These are phyloP conservation scores for Octodon degus DNA, from an alignment of 2,113 vertebrate genomes.

Conservation along the genomic window DNA sequence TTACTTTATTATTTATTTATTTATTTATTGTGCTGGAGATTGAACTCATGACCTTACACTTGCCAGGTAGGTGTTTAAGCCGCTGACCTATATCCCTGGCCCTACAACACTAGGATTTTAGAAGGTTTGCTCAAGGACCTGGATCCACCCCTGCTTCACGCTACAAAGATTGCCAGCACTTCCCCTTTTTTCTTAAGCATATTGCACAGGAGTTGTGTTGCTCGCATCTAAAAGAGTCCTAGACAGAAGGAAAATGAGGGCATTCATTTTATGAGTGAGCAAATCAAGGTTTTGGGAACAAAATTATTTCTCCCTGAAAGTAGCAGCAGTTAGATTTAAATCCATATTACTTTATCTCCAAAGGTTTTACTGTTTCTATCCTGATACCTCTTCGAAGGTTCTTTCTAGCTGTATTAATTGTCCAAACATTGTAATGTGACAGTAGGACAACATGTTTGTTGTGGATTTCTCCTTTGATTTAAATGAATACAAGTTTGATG, in stretches of 20 bases:
- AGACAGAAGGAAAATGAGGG: constrained; percentile 38
- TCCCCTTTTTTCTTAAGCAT: not conserved
- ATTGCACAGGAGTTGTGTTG: not conserved
- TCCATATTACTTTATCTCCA: constrained; percentile 37
- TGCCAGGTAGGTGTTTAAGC: too few species aligned
- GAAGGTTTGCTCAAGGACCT: not conserved
- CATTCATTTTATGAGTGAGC: constrained; percentile 37
- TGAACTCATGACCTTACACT: too few species aligned
- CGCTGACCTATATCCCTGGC: too few species aligned
- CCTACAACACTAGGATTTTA: too few species aligned
- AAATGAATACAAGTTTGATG: not conserved
- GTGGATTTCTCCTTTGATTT: constrained; percentile 28
- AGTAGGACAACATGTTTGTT: not conserved
- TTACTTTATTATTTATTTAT: too few species aligned
- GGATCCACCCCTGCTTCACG: constrained; percentile 10
- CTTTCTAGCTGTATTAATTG: constrained; percentile 34
- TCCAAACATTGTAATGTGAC: not conserved
- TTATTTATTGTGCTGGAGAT: too few species aligned
- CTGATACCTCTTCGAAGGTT: not conserved
- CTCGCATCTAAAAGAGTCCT: not conserved
- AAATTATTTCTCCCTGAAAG: constrained; percentile 29
- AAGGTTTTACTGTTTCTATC: constrained; percentile 15
- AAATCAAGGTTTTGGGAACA: not conserved
- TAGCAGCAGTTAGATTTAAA: constrained; percentile 7
- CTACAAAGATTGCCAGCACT: not conserved